Evolutionary conservation across 2,888 invertebrate species (phyloP).

Genomic region (Xylota sylvarum): DNA sequence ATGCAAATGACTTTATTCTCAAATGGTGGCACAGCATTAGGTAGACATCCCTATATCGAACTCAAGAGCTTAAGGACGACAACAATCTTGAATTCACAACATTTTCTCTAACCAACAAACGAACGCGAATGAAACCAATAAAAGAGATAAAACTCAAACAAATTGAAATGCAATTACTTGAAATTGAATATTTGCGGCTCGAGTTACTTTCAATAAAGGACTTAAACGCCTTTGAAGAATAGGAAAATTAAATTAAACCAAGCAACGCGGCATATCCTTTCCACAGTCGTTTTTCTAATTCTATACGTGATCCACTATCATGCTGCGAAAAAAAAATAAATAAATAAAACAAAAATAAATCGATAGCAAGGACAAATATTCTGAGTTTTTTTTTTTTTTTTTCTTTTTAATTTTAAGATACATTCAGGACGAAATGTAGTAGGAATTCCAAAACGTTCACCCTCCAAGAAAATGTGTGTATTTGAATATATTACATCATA

Average conservation of each 20-base stretch:
- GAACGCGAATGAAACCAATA: conserved; percentile 54
- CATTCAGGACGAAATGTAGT: conserved; percentile 53
- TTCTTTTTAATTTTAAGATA: conserved; percentile 65
- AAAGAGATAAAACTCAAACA: conserved; percentile 58
- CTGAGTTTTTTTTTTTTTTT: conserved; percentile 32
- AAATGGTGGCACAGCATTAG: too few species aligned
- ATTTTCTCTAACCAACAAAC: background rate
- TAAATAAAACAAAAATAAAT: conserved; percentile 51
- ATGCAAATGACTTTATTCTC: too few species aligned
- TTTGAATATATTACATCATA: conserved; percentile 69
- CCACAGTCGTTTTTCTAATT: conserved; percentile 50
- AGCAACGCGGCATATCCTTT: conserved; percentile 36
- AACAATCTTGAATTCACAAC: background rate
- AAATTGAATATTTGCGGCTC: conserved; percentile 77
- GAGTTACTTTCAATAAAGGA: conserved; percentile 66
- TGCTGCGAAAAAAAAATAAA: conserved; percentile 25
- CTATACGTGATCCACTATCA: conserved; percentile 69
- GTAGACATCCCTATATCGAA: too few species aligned
- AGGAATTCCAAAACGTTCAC: conserved; percentile 71
- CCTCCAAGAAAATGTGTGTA: conserved; percentile 67
- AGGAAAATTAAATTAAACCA: conserved; percentile 55
- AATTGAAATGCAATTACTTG: conserved; percentile 75
- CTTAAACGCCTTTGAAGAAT: conserved; percentile 73
- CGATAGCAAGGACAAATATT: conserved; percentile 67
- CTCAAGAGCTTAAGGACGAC: too few species aligned